phyloP scores from a whole-genome alignment of 2,797 vertebrate genomes.

The Halcyon badia region DNA sequence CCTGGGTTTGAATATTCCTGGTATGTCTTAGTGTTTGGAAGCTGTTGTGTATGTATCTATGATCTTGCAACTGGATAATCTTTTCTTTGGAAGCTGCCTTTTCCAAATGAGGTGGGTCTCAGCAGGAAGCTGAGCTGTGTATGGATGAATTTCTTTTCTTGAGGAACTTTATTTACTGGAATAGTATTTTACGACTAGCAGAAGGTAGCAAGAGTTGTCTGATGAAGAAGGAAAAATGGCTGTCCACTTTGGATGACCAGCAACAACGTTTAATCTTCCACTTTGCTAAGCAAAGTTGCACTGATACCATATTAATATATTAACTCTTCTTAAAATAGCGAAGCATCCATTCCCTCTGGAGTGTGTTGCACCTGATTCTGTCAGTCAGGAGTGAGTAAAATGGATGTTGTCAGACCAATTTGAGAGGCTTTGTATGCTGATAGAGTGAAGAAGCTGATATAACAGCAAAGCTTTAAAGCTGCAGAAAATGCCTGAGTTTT shows the following conservation, averaged over 20 bases:
- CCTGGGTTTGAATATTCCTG: not conserved
- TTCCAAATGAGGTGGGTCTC: not conserved
- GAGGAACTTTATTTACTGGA: not conserved
- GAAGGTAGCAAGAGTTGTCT: not conserved
- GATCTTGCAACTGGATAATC: not conserved
- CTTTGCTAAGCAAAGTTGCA: not conserved
- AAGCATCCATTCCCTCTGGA: slow-evolving; percentile 23
- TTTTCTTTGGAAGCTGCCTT: not conserved
- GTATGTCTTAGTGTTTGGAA: not conserved
- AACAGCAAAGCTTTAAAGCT: not conserved
- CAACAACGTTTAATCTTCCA: not conserved
- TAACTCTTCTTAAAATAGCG: slow-evolving; percentile 59
- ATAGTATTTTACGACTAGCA: not conserved
- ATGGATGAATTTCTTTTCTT: not conserved
- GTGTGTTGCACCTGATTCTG: slow-evolving; percentile 59
- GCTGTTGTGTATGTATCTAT: not conserved
- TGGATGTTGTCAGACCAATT: slow-evolving; percentile 6
- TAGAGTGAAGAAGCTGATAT: not conserved
- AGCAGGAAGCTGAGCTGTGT: not conserved
- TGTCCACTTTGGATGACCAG: not conserved
- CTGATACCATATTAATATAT: slow-evolving; percentile 17
- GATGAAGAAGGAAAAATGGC: not conserved
- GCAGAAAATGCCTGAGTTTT: slow-evolving; percentile 21
- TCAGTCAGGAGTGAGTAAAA: slow-evolving; percentile 55
- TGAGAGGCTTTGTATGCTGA: slow-evolving; percentile 2